Evolutionary conservation across 2,888 invertebrate genomes (phyloP).

Genomic region (Scaptomyza caliginosa): DNA sequence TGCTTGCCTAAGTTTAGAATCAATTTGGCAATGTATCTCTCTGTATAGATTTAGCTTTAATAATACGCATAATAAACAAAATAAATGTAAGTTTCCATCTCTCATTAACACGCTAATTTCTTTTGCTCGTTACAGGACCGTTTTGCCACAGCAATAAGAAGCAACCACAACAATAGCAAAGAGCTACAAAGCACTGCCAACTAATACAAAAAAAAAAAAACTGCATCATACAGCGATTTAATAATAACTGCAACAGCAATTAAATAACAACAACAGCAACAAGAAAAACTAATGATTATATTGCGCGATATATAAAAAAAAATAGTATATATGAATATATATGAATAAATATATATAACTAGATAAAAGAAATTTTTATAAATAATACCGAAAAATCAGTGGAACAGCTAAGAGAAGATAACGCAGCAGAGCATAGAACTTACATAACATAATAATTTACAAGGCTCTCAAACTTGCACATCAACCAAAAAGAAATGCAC

Average conservation of each 20-base stretch:
- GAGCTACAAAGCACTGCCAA: conserved; percentile 79
- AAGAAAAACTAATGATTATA: conserved; percentile 44
- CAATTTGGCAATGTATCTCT: too few relatives aligned
- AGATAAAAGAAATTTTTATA: conserved; percentile 43
- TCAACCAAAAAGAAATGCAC: conserved; percentile 23
- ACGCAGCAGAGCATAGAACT: conserved; percentile 13
- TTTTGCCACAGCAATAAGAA: conserved; percentile 46
- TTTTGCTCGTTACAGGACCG: conserved; percentile 43
- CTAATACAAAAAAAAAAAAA: conserved; percentile 27
- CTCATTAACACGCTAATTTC: background rate
- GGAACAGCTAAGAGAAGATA: conserved; percentile 25
- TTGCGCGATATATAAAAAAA: conserved; percentile 37
- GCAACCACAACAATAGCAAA: conserved; percentile 61
- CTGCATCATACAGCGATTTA: conserved; percentile 44
- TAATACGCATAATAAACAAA: too few relatives aligned
- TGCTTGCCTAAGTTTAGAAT: too few relatives aligned
- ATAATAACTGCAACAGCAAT: conserved; percentile 31
- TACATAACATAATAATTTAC: conserved; percentile 37
- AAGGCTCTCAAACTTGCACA: conserved; percentile 30
- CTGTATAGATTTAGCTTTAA: too few relatives aligned
- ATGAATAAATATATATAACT: conserved; percentile 23
- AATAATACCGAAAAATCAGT: conserved; percentile 19
- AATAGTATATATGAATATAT: conserved; percentile 31
- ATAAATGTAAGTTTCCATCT: too few relatives aligned
- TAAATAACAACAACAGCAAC: conserved; percentile 19